Evolutionary conservation across 2,888 invertebrate genomes (phyloP), one percentile per base, ranked within the genome.

Genomic region (Drosophila anomelani): DNA sequence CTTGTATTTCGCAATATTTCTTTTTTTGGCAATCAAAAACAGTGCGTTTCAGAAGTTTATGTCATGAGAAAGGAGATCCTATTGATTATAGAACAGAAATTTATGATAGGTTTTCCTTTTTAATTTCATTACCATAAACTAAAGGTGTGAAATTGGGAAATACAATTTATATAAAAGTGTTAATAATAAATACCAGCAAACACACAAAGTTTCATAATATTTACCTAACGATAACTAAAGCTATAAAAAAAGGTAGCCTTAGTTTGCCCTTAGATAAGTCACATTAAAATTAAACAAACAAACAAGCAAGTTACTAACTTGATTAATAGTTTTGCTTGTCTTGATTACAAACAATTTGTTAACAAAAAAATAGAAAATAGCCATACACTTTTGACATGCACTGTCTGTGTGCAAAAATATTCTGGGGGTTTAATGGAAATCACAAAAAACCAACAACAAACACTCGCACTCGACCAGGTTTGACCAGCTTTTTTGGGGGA

Each of bases 401-500:
- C 47, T 41, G 56, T 57, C 20, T 41, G 34, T 51, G 15, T 51
- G 51, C 51, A 51, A 51, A 64, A 66, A 43, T 29, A 41, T 41
- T 43, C 36, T 58, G 36, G 51, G 47, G 34, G 23, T 41, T 29
- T 10, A 68, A 58, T 43, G 38, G 13, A 69, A 68, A 70, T 38
- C 29, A 53, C 23, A 32, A 44, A 47, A 32, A 10, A 34, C 13
- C 13, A 13, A 20, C 20, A 8, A 60, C 20, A 54, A 20, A 57
- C 51, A 38, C 51, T 36, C 32, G 59, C 26, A 12, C 23, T 39
- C 23, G 56, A 72, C 72, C 72, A 73, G 72, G 72, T 72, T 63
- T 72, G 56, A 72, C 73, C 67, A 75, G 75, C 17, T 58, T 43
- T 60, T 56, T 49, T 47, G 55, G 60, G 36, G 39, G 38, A 72